A percentile compares a stretch with the other conserved stretches of the same genome.
phyloP scores from a whole-genome alignment of 2,113 vertebrate genomes.

The Gavialis gangeticus region DNA sequence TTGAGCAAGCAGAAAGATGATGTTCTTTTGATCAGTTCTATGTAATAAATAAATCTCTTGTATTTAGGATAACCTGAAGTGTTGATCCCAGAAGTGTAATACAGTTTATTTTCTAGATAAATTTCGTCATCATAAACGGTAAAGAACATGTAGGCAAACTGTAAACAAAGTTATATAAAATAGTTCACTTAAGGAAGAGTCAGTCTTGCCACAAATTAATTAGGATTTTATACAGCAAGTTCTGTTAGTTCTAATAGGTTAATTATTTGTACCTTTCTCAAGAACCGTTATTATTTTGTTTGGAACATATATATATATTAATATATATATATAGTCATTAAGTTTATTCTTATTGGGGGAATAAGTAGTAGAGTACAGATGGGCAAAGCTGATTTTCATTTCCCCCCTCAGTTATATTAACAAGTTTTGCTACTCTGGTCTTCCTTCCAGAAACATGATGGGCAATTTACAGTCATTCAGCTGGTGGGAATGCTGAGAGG shows the following conservation, averaged over 20 bases:
- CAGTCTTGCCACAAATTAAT: background rate
- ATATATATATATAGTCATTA: background rate
- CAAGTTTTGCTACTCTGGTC: slow-evolving; percentile 57
- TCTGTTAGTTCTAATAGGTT: background rate
- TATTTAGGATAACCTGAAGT: background rate
- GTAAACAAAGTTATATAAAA: background rate
- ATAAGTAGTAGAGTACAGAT: background rate
- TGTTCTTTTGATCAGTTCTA: background rate
- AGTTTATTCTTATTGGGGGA: background rate
- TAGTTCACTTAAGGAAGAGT: background rate
- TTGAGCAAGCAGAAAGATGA: background rate
- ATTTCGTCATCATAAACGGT: background rate
- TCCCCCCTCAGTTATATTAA: slow-evolving; percentile 48
- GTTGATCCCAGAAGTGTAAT: background rate
- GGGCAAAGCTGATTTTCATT: slow-evolving; percentile 22
- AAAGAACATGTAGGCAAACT: background rate
- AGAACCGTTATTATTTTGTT: background rate
- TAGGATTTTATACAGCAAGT: background rate
- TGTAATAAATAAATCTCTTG: background rate
- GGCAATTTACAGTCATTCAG: slow-evolving; percentile 98
- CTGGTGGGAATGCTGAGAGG: slow-evolving; percentile 97
- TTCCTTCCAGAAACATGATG: slow-evolving; percentile 91
- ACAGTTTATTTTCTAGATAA: background rate
- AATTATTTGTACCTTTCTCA: background rate
- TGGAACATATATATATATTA: background rate